These are phyloP conservation scores for Cyrtonyx montezumae DNA, from an alignment of 2,113 vertebrate genomes.

Conservation along the genomic window DNA sequence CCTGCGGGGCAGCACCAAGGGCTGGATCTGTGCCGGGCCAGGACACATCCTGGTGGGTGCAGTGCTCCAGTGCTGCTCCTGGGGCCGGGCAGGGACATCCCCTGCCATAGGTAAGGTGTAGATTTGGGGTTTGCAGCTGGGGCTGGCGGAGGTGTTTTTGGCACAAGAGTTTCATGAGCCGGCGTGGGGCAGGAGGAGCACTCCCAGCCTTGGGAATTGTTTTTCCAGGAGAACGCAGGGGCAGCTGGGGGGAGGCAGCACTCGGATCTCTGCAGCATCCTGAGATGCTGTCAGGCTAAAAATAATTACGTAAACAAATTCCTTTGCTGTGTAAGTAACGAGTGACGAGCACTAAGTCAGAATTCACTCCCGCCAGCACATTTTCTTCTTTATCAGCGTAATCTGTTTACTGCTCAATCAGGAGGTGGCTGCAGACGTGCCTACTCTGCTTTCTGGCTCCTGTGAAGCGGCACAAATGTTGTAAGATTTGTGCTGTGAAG, in stretches of 20 bases:
- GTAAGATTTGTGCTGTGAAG: slow-evolving; percentile 27
- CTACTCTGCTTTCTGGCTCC: slow-evolving; percentile 18
- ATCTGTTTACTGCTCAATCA: neutral
- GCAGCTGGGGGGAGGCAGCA: neutral
- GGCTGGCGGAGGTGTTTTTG: neutral
- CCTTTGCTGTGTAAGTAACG: neutral
- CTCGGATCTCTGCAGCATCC: neutral
- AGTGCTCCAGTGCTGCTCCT: neutral
- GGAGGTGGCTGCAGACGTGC: slow-evolving; percentile 37
- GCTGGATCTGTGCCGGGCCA: neutral
- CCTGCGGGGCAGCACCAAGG: neutral
- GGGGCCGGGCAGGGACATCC: neutral
- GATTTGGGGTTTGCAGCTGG: neutral
- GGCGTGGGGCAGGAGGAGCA: neutral
- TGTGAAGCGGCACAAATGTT: slow-evolving; percentile 24
- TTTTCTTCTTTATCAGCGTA: slow-evolving; percentile 5
- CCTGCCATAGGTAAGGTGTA: fast-evolving
- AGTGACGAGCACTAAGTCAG: slow-evolving; percentile 18
- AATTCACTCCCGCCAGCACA: slow-evolving; percentile 26
- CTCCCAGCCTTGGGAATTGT: neutral
- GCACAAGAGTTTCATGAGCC: neutral
- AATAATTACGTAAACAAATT: slow-evolving; percentile 38
- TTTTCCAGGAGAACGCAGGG: neutral
- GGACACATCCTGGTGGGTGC: fast-evolving
- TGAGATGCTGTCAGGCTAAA: slow-evolving; percentile 1